Evolutionary conservation across 2,797 vertebrate species (phyloP), one percentile per base, ranked within the genome.

Genomic region (Miichthys miiuy): DNA sequence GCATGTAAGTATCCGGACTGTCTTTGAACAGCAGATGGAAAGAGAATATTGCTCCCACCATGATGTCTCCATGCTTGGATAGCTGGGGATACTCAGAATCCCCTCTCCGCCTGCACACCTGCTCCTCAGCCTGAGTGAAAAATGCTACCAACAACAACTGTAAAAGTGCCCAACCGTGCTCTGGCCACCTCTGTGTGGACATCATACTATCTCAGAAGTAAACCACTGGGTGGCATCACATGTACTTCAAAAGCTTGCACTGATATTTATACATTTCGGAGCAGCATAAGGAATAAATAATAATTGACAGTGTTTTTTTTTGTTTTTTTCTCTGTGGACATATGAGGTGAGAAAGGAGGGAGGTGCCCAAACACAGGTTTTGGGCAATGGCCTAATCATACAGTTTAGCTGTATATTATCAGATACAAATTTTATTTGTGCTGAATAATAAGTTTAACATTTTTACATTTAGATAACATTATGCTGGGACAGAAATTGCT

Each of bases 61-160:
- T 69, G 17, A 94, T 89, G 79, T 94, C 88, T 9, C 94, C 94
- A 34, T 92, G 68, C 46, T 92, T 92, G 30, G 41, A 88, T 25
- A 95, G 58, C 30, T 89, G 89, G 20, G 92, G 92, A 17, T 73
- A 79, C 44, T 91, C 89, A 60, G 76, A 67, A 20, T 87, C 82
- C 27, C 89, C 93, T 68, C 65, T 88, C 21, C 67, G 85, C 8
- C 46, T 78, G 73, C 93, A 95, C 8, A 78, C 1, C 5, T 44
- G 58, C 25, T 88, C 81, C 54, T 89, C 84, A 23, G 79, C 77
- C 38, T 41, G 68, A 55, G 90, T 84, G 47, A 57, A 9, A 78
- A 60, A 81, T 6, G 18, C 72, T 44, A 89, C 46, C n/a, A 91
- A 46, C 18, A 90, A 12, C 14, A 92, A 14, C 21, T 88, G 83